Base-by-base conservation (phyloP, 64 coral and sea anemone genomes). In the Stichodactyla helianthus region DNA sequence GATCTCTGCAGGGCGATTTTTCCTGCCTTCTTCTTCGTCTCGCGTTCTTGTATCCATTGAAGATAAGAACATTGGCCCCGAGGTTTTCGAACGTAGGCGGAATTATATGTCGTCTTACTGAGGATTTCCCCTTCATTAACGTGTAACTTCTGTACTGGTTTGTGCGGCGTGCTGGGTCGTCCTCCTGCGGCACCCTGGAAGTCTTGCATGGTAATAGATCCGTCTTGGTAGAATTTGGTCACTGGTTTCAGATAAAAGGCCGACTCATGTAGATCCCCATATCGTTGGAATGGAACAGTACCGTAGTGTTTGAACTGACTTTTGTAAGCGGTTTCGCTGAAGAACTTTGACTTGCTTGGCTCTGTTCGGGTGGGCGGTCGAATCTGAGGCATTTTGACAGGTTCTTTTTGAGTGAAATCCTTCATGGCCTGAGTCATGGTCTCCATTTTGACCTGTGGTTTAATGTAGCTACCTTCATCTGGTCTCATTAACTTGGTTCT, bases 231-330 rank as follows among this genome's bases (percentile, higher is more conserved):
- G 85, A 96, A 96, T 55, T 96, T 96, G 13, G 86, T 87, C 16
- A 84, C 85, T 6, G 94, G 94, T 54, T 96, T 96, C 10, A 90
- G 91, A n/a, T 96, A 96, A 31, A 90, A 61, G 74, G 22, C 91
- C 9, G 87, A 82, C 82, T 95, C 97, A 76, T 99, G 97, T n/a
- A 98, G 87, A 83, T 95, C 97, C 3, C 97, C 97, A 82, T 99
- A 99, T 11, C 97, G 87, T 57, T 91, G 57, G 16, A 88, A 99
- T 22, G 97, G 93, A 55, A 90, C 90, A 50, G 71, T 92, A 8
- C 70, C 23, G 26, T 95, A 83, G 83, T 87, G 85, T 64, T 99
- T 99, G 78, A 95, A 99, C 18, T 94, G 93, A 20, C 87, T 92
- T 7, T 90, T 92, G 56, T 99, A 99, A 10, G 97, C 93, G 4